Evolutionary conservation across 2,888 invertebrate species (phyloP).

Genomic region (Conchocele bisecta): DNA sequence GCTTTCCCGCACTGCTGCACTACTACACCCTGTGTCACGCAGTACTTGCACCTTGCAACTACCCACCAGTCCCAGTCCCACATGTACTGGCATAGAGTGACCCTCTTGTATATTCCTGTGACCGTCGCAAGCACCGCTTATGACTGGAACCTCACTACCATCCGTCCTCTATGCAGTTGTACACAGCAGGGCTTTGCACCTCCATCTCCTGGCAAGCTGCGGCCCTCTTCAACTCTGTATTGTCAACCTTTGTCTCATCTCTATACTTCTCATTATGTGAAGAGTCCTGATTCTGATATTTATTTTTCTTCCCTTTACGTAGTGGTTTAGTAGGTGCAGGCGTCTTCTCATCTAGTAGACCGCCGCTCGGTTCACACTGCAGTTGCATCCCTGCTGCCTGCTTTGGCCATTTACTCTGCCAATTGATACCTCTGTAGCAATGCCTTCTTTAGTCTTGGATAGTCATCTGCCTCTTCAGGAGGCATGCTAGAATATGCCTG

Average conservation of each 20-base stretch:
- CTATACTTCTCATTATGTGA: no score
- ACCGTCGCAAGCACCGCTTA: constrained; percentile 1
- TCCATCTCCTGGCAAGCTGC: no score
- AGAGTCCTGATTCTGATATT: no score
- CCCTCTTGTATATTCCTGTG: background rate
- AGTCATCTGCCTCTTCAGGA: constrained; percentile 11
- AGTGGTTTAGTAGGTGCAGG: no score
- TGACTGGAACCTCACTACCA: background rate
- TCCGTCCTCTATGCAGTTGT: background rate
- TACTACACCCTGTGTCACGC: constrained; percentile 21
- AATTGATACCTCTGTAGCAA: constrained; percentile 20
- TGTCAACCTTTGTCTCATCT: no score
- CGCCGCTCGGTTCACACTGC: no score
- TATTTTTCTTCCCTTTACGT: no score
- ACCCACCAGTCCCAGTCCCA: constrained; percentile 16
- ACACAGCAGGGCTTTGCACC: no score
- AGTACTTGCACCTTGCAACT: constrained; percentile 6
- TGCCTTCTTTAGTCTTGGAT: constrained; percentile 15
- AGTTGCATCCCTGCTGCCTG: no score
- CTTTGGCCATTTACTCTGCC: no score
- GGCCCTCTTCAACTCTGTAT: no score
- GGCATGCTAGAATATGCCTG: constrained; percentile 40
- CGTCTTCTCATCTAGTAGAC: no score
- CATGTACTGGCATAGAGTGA: constrained; percentile 2
- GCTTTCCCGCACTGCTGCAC: constrained; percentile 5